Evolutionary conservation across 2,113 vertebrate species (phyloP), one percentile per base, ranked within the genome.

Genomic region (Cacatua alba): DNA sequence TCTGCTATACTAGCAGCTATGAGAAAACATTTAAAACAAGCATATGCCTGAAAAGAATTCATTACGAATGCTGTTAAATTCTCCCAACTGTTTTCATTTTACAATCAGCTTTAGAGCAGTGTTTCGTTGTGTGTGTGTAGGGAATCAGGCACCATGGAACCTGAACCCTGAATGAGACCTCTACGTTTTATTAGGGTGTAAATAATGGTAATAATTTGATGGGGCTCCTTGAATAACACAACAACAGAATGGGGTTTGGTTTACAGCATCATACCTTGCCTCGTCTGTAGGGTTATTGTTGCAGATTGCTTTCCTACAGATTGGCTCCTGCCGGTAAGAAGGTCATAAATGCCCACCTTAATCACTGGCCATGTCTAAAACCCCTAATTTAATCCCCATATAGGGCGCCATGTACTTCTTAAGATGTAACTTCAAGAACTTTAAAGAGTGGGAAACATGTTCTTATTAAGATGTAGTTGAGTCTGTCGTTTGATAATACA

Each of bases 131-230:
- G 41, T 84, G 39, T 57, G 51, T 80, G 28, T 37, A 74, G 10
- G 46, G 70, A 72, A 72, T 64, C 48, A 37, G 41, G 57, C 65
- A 87, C 53, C 49, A 23, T 24, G 70, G 90, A 94, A 69, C 49
- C 67, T 39, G 69, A 84, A 79, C 76, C 88, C 46, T 87, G 65
- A 89, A 79, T 17, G 7, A 95, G 39, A 82, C 46, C 12, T 69
- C 41, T 63, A 65, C 35, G 33, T 93, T 96, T 95, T 93, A 95
- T 88, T 87, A 64, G 55, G 46, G 24, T 86, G 77, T 92, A 90
- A 93, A 94, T 75, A 90, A 82, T 60, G 43, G 60, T 37, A 86
- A 81, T 74, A 88, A 95, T 96, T 93, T 95, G 85, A 91, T 91
- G 92, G 65, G 71, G 60, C 69, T 93, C 52, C 78, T 94, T 84